Evolutionary conservation across 92 coral and sea anemone species (phyloP), one percentile per base, ranked within the genome.

Genomic region (Parazoanthus atlanticus): DNA sequence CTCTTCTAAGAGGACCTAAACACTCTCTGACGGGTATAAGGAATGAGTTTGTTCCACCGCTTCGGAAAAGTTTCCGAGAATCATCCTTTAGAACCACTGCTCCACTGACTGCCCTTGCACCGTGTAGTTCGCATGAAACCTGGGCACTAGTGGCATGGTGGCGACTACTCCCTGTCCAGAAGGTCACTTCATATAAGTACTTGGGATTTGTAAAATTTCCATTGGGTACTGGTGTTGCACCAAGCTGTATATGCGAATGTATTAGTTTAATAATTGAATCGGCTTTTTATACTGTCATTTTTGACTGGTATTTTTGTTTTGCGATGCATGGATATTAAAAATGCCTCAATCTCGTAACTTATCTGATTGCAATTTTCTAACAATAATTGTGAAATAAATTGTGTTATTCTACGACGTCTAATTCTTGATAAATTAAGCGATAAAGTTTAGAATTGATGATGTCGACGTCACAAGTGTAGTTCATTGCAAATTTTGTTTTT

Each of bases 21-120:
- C 85, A 31, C 36, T 79, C 81, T 32, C 90, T 93, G 28, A 91
- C 69, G 49, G 93, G 86, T 25, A 92, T 17, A 30, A 93, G 74
- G 33, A 93, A 93, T 26, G 93, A 89, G 21, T 90, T 93, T n/a
- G 90, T 36, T 71, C 92, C 93, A 69, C 96, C 91, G 77, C 93
- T 82, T 36, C 88, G 90, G 76, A 93, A 93, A 77, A 84, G 85
- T 76, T 82, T 86, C 21, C 85, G 85, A 29, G 32, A 79, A 76
- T 79, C 54, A 11, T 92, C 90, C 74, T 90, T 83, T 46, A 91
- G 80, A 34, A 88, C 85, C 17, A 88, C 85, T 0, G 90, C 86
- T 23, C 93, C 94, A 41, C 93, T 91, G 32, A 19, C 52, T 0
- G 74, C 89, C 5, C 46, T 49, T 23, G 85, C 84, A 25, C 96